phyloP scores from a whole-genome alignment of 2,888 invertebrate genomes.

The Phlogophora meticulosa region DNA sequence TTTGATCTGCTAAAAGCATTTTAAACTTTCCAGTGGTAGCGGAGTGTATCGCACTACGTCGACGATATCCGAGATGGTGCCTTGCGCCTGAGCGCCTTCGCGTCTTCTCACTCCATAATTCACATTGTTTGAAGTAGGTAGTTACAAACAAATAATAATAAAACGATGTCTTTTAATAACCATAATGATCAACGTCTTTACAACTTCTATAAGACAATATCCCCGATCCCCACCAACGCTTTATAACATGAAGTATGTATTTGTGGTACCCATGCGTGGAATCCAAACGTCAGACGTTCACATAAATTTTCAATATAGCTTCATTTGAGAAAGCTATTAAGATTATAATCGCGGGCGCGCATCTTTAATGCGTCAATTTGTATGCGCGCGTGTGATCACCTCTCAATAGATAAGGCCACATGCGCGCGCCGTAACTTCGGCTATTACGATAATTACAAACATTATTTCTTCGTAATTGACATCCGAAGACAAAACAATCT shows the following conservation, averaged over 20 bases:
- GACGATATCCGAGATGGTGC: neutral
- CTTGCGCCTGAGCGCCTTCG: neutral
- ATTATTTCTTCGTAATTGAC: constrained; percentile 62
- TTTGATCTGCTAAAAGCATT: constrained; percentile 74
- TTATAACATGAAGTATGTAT: neutral
- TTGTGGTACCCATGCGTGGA: neutral
- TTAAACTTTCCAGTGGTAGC: constrained; percentile 62
- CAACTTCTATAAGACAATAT: neutral
- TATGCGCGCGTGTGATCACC: constrained; percentile 84
- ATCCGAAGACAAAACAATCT: constrained; percentile 57
- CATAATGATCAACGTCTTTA: neutral
- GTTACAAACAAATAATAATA: neutral
- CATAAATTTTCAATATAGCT: constrained; percentile 81
- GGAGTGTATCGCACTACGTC: constrained; percentile 14
- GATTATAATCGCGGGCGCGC: constrained; percentile 78
- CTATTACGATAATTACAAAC: constrained; percentile 63
- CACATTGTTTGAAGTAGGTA: neutral
- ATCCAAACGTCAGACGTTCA: constrained; percentile 21
- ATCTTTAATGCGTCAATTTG: constrained; percentile 84
- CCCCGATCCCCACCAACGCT: neutral
- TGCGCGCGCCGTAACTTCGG: constrained; percentile 66
- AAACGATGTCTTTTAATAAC: neutral
- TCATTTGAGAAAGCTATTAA: constrained; percentile 82
- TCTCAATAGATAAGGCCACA: constrained; percentile 78
- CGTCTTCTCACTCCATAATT: neutral